phyloP scores from a whole-genome alignment of 2,888 invertebrate species.

The Carabus problematicus region DNA sequence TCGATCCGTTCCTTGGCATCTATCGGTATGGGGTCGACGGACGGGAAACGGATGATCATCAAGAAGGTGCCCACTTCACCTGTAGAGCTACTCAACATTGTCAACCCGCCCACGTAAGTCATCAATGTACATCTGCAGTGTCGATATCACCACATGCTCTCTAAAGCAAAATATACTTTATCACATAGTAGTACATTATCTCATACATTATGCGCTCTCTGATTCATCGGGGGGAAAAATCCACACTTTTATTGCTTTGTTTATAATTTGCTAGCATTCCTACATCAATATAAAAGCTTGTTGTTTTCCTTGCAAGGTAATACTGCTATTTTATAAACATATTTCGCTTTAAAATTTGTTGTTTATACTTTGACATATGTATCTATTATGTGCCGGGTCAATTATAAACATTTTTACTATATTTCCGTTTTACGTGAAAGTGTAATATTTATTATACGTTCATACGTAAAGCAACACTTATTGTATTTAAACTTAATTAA shows the following conservation, averaged over 20 bases:
- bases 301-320: too few relatives aligned
- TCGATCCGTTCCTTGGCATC: slow-evolving; percentile 82
- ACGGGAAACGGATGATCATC: slow-evolving; percentile 85
- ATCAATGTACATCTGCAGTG: too few relatives aligned
- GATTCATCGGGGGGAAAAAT: background rate
- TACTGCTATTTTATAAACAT: too few relatives aligned
- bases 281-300: too few relatives aligned
- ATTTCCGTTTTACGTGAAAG: too few relatives aligned
- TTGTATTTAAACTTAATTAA: too few relatives aligned
- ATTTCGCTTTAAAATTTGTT: too few relatives aligned
- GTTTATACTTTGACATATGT: too few relatives aligned
- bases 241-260: slow-evolving; percentile 1
- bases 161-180: background rate
- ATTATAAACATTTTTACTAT: too few relatives aligned
- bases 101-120: slow-evolving; percentile 83
- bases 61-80: slow-evolving; percentile 85
- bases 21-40: slow-evolving; percentile 88
- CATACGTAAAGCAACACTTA: too few relatives aligned
- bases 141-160: background rate
- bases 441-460: too few relatives aligned
- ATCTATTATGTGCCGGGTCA: too few relatives aligned
- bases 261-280: background rate
- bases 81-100: slow-evolving; percentile 84
- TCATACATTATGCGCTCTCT: background rate
- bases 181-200: background rate